Evolutionary conservation across 2,113 vertebrate species (phyloP), one percentile per base, ranked within the genome.

Genomic region (Atractosteus spatula): DNA sequence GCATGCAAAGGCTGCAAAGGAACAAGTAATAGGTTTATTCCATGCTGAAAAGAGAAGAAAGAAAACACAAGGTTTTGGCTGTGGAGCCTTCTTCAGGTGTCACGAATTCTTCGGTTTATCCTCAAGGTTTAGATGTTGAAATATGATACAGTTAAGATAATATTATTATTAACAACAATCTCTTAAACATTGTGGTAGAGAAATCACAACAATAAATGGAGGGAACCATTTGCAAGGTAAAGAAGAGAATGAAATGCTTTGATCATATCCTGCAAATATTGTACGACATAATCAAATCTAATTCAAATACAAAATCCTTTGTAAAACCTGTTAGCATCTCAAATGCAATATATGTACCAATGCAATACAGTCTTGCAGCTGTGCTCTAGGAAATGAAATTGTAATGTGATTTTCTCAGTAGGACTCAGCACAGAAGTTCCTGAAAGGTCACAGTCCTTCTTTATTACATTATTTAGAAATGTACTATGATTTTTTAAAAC

Each of bases 401-500:
- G 41, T 74, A 74, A 74, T 70, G 62, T 11, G 5, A 74, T 74
- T 70, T 57, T 45, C 61, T 57, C 73, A 64, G 42, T 7, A 16
- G 55, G 41, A 69, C 41, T 44, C 42, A 44, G n/a, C 47, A 63
- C 73, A 74, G 29, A 74, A 74, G 41, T 41, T 62, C 45, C 16
- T 8, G 59, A 70, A 64, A 74, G 62, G 73, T 65, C 55, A 57
- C 47, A 44, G 41, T 59, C 67, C 43, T 55, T 41, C n/a, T 51
- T 69, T 16, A 74, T 69, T 57, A 8, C 47, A 59, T 69, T 73
- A 62, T 41, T 41, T 16, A 29, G 47, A 55, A 44, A 64, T 69
- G 41, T 63, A 74, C 11, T 0, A 47, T 55, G 69, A 55, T 56
- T 62, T 17, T 74, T 62, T 55, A 47, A 43, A 63, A 68, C 29